Percentiles rank a stretch among this genome's conserved stretches.
Evolutionary conservation across 2,113 vertebrate genomes (phyloP).

Genomic region (Zapus hudsonius): DNA sequence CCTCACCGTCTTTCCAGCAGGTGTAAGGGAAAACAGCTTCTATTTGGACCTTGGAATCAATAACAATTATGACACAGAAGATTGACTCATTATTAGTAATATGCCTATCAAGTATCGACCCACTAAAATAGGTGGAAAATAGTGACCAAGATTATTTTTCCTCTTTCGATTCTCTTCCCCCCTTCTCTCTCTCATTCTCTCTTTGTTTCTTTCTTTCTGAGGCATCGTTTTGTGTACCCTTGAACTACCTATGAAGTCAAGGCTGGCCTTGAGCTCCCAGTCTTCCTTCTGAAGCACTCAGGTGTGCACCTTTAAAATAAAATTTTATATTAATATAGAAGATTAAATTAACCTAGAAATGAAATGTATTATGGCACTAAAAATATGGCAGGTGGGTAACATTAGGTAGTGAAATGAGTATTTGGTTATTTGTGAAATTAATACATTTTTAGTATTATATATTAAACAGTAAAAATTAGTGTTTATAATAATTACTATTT

Average conservation of each 20-base stretch:
- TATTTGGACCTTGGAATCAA: background rate
- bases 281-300: no score
- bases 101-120: background rate
- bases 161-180: background rate
- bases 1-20: background rate
- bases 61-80: background rate
- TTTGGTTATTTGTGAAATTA: background rate
- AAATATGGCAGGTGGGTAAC: background rate
- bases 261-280: no score
- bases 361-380: background rate
- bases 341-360: background rate
- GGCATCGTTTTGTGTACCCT: no score
- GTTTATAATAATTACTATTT: background rate
- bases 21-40: background rate
- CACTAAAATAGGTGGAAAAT: background rate
- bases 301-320: background rate
- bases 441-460: background rate
- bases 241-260: no score
- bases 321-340: background rate
- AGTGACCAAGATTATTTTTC: background rate
- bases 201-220: no score
- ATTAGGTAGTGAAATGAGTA: background rate
- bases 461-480: background rate
- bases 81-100: background rate
- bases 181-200: no score